These are phyloP conservation scores for Eptatretus burgeri DNA, from an alignment of 2,113 vertebrate species.

Conservation along the genomic window DNA sequence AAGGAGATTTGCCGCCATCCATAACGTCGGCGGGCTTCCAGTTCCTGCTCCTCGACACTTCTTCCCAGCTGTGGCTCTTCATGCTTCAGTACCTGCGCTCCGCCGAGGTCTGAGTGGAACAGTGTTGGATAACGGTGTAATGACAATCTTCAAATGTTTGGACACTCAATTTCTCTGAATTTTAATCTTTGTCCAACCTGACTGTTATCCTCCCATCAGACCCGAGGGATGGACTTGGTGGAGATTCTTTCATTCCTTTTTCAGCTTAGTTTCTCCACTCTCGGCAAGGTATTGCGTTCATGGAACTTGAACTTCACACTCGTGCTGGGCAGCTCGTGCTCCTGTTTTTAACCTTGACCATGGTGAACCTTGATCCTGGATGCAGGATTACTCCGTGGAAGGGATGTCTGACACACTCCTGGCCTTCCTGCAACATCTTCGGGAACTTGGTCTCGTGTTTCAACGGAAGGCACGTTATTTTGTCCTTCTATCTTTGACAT, in stretches of 20 bases:
- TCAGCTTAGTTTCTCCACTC: slow-evolving; percentile 64
- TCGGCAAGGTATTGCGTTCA: slow-evolving; percentile 29
- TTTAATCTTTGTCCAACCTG: neutral
- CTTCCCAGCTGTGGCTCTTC: slow-evolving; percentile 69
- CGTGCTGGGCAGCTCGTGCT: too few relatives aligned
- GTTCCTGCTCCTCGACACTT: slow-evolving; percentile 50
- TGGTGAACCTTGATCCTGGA: too few relatives aligned
- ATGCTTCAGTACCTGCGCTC: slow-evolving; percentile 62
- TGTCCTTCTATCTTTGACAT: neutral
- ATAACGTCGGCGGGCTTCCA: slow-evolving; percentile 70
- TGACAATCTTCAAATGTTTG: neutral
- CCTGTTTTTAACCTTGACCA: too few relatives aligned
- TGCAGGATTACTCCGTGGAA: slow-evolving; percentile 64
- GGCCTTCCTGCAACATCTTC: slow-evolving; percentile 51
- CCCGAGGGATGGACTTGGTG: slow-evolving; percentile 57
- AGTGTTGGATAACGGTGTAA: neutral
- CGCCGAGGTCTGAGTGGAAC: slow-evolving; percentile 26
- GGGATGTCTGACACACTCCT: slow-evolving; percentile 71
- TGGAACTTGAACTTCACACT: too few relatives aligned
- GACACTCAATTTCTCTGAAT: neutral
- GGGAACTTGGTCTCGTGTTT: slow-evolving; percentile 65
- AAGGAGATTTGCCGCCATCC: slow-evolving; percentile 41
- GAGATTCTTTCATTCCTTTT: slow-evolving; percentile 70
- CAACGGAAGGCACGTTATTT: slow-evolving; percentile 44
- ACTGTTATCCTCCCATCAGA: slow-evolving; percentile 15